These are phyloP conservation scores for Enteromius viviparus DNA, from an alignment of 2,797 vertebrate genomes.

Conservation along the genomic window DNA sequence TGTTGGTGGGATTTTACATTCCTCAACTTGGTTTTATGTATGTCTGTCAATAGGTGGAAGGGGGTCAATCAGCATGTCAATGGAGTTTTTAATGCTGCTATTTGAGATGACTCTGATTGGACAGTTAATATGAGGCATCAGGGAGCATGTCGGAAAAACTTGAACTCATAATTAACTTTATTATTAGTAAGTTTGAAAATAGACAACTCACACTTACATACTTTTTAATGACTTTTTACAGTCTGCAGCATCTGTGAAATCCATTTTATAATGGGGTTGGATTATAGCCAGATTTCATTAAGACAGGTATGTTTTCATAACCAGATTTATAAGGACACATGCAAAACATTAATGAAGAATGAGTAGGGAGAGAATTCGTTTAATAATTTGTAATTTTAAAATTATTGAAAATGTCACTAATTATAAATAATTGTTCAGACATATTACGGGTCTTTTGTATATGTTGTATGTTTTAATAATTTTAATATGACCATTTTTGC, in stretches of 20 bases:
- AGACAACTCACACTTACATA: neutral
- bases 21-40: conserved; percentile 5
- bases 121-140: neutral
- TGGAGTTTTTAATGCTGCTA: conserved; percentile 12
- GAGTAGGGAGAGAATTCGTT: neutral
- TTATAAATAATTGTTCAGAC: neutral
- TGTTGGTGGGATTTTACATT: conserved; percentile 11
- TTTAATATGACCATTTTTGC: neutral
- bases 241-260: neutral
- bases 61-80: conserved; percentile 14
- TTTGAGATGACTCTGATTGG: neutral
- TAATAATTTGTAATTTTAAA: neutral
- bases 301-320: neutral
- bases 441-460: neutral
- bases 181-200: neutral
- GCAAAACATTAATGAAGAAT: neutral
- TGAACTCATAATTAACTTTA: conserved; percentile 8
- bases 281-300: conserved; percentile 9
- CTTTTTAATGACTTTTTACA: neutral
- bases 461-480: neutral
- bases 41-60: conserved; percentile 26
- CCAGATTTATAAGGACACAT: neutral
- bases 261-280: conserved; percentile 9
- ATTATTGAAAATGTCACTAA: neutral
- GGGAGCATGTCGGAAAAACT: neutral